phyloP scores from a whole-genome alignment of 2,888 invertebrate genomes.

The Metellina segmentata region DNA sequence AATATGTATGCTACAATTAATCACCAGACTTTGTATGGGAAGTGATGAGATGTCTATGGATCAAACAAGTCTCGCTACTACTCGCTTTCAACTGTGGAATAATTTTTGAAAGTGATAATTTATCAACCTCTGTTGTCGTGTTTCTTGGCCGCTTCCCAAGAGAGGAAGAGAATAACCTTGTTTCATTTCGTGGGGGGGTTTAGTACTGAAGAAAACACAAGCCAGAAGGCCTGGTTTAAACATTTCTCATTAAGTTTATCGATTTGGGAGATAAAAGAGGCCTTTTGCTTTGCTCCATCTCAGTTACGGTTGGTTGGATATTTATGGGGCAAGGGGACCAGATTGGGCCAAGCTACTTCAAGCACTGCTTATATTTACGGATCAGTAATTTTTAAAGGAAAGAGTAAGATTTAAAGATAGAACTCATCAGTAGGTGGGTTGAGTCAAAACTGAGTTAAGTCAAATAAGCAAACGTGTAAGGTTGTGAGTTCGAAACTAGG shows the following conservation, averaged over 20 bases:
- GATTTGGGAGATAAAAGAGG: neutral
- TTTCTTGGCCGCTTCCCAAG: neutral
- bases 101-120: neutral
- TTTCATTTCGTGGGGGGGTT: neutral
- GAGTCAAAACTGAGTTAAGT: too few relatives aligned
- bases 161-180: neutral
- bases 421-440: too few relatives aligned
- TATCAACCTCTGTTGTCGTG: neutral
- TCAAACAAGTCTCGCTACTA: neutral
- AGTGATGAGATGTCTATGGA: neutral
- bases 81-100: neutral
- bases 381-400: too few relatives aligned
- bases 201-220: neutral
- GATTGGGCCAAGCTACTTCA: too few relatives aligned
- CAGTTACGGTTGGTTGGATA: too few relatives aligned
- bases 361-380: too few relatives aligned
- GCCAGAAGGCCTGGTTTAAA: neutral
- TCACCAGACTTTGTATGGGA: neutral
- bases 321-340: too few relatives aligned
- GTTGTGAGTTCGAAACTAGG: too few relatives aligned
- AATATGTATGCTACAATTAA: neutral
- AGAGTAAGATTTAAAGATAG: too few relatives aligned
- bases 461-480: too few relatives aligned
- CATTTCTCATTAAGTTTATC: neutral
- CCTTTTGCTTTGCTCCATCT: neutral